Base-by-base conservation (phyloP, 2,888 invertebrate genomes). In the Julus scandinavius region DNA sequence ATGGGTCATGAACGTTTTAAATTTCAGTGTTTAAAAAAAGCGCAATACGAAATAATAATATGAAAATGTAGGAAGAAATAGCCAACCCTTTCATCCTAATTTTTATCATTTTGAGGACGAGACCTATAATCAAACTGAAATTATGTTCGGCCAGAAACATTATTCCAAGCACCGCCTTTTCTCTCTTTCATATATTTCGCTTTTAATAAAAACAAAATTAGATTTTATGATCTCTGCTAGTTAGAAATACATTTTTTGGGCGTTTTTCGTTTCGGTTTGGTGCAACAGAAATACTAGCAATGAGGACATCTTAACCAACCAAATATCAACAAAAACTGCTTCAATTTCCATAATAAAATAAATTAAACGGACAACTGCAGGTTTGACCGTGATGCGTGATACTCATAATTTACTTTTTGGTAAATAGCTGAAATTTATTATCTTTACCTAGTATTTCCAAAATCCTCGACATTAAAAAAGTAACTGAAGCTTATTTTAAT, bases 171-270 rank as follows among this genome's bases (percentile, higher is more conserved):
- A 54, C 54, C 17, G 17, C 17, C 54, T 54, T 15, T 54, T 54
- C 13, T 54, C 54, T 15, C 17, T n/a, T 1, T n/a, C n/a, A 2
- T 29, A 29, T 29, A 72, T 72, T 29, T 72, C 72, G 29, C 29
- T 13, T 72, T 72, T 72, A 72, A 72, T 72, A 72, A 72, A 72
- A 72, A 72, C 72, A 29, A 72, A 72, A 29, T 72, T 72, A 11
- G 29, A 11, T 72, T 72, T 72, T 72, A 72, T 29, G 72, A 72
- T 29, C 72, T 29, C 6, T 45, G 29, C 11, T 29, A 72, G 72
- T 72, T 72, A 72, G 29, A 29, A n/a, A 72, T 72, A 72, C 72
- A 72, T 72, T 72, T 54, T 29, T 72, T 72, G 72, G 72, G 72
- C 72, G 72, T 72, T 72, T 45, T 29, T 72, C 72, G n/a, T 72